A percentile compares a stretch with the other conserved stretches of the same genome.
Evolutionary conservation across 2,113 vertebrate species (phyloP).

Genomic region (Lagopus muta): DNA sequence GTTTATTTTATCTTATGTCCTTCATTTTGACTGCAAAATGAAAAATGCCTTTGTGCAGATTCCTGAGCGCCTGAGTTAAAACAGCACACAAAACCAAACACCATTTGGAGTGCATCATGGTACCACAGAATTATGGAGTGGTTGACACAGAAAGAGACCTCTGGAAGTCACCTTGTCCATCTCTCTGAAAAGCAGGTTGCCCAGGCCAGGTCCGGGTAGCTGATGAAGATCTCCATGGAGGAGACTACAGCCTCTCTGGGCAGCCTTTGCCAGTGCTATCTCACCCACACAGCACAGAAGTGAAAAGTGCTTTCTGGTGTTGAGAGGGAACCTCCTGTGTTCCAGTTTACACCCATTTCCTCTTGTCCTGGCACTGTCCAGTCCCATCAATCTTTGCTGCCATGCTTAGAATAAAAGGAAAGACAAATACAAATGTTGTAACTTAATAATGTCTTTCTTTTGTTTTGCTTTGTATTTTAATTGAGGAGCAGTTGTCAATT

Average conservation of each 20-base stretch:
- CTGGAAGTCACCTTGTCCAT: not conserved
- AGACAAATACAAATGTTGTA: not conserved
- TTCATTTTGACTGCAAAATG: not conserved
- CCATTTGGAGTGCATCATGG: not conserved
- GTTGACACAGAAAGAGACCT: not conserved
- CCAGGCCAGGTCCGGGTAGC: not conserved
- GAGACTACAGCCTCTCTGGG: not conserved
- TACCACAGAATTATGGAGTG: not conserved
- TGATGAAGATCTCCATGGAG: not conserved
- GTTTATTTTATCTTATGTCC: not conserved
- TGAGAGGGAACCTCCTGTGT: not conserved
- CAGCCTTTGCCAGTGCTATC: not conserved
- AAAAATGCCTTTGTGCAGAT: not conserved
- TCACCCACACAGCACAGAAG: not conserved
- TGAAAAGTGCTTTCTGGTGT: too few species aligned
- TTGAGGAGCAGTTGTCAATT: not conserved
- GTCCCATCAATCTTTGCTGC: not conserved
- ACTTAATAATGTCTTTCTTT: not conserved
- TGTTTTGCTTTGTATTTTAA: not conserved
- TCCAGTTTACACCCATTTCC: not conserved
- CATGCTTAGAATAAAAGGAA: not conserved
- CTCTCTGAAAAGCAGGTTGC: not conserved
- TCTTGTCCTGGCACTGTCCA: not conserved
- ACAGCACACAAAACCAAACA: not conserved
- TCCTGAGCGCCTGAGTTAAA: not conserved